Base-by-base conservation (phyloP, 2,113 vertebrate genomes). In the Sciurus niger region DNA sequence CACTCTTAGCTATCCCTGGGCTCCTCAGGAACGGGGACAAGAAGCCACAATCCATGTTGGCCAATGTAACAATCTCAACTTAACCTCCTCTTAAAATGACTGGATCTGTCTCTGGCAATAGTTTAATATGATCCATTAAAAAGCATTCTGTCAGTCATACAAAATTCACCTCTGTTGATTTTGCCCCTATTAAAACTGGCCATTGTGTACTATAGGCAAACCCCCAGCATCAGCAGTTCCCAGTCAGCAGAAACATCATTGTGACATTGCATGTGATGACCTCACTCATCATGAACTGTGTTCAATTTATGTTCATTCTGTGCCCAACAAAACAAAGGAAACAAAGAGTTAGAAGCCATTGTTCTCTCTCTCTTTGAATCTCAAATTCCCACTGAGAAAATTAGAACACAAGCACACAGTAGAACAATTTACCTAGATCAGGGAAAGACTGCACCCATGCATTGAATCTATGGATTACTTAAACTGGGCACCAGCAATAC, bases 81-180 rank as follows among this genome's bases (percentile, higher is more conserved):
- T 84, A 84, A 95, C 34, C 18, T 67, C 73, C 48, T 84, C 78
- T 37, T 82, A 74, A 83, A 72, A 86, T 68, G 13, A 51, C 22
- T 84, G n/a, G 78, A 14, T 73, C 40, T 76, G 55, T 24, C 32
- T 94, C 90, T 84, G 65, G 9, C 48, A 51, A 73, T 3, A 73
- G n/a, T 91, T 78, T 79, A 7, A 88, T 34, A 72, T 20, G 84
- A 78, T 74, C 28, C n/a, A 83, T 77, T 93, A 65, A 83, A 90
- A 95, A 84, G n/a, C 22, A 46, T 90, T 90, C 68, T 84, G 12
- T 83, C 51, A 70, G 28, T 55, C 40, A 83, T 34, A 77, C 1
- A 63, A 84, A 90, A 85, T 40, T 93, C 40, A 73, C 25, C 53
- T 82, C 18, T 91, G 20, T 37, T 82, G 8, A 8, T 90, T 95